These are phyloP conservation scores for Napeogenes sylphis DNA, from an alignment of 2,888 invertebrate species.

Conservation along the genomic window DNA sequence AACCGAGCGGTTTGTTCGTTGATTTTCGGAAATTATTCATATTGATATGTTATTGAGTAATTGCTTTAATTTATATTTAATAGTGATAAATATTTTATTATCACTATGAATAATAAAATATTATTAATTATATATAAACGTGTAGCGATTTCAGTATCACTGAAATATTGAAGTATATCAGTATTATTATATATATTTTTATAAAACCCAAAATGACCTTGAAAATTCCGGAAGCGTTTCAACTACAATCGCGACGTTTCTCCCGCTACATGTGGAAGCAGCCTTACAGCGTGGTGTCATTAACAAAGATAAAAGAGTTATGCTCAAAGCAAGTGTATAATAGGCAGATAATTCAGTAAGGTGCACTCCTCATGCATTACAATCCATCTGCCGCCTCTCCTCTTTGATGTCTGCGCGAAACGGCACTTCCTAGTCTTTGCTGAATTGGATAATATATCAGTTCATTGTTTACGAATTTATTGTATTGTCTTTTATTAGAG, in stretches of 20 bases:
- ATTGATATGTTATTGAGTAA: no score
- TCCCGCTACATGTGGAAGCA: constrained; percentile 50
- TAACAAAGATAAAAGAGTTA: constrained; percentile 56
- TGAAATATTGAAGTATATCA: no score
- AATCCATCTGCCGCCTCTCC: constrained; percentile 54
- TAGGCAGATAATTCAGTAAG: constrained; percentile 69
- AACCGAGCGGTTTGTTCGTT: constrained; percentile 10
- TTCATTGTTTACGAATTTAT: constrained; percentile 6
- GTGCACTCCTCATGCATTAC: constrained; percentile 59
- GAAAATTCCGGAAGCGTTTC: not conserved
- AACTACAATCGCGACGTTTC: constrained; percentile 13
- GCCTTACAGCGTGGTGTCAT: constrained; percentile 42
- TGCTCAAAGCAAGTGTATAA: constrained; percentile 73
- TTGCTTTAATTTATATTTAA: no score
- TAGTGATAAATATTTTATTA: no score
- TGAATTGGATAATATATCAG: constrained; percentile 28
- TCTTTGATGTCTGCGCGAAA: constrained; percentile 35
- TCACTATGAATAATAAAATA: no score
- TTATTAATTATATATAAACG: no score
- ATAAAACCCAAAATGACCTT: not conserved
- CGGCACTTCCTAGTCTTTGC: constrained; percentile 17
- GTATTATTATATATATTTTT: not conserved
- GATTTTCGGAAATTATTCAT: no score
- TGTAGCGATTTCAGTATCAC: no score
- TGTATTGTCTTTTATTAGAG: not conserved